Conservation (phyloP, 2,888 invertebrate species). For the Sphaerophoria taeniata region DNA sequence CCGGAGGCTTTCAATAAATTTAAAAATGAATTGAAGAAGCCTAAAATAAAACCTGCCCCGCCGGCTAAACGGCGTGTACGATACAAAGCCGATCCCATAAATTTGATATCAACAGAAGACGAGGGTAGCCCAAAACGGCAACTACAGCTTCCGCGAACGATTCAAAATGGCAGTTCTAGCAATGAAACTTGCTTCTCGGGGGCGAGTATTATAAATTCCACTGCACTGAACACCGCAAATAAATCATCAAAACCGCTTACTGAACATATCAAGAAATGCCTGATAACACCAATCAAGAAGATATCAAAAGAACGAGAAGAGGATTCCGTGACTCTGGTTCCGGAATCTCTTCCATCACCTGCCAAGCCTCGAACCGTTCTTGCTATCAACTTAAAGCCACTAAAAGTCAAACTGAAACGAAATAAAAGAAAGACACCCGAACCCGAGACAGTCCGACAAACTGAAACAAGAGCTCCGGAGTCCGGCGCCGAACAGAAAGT, state of each 20-base stretch:
- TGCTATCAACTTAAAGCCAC: no score
- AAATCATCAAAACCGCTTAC: not conserved
- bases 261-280: not conserved
- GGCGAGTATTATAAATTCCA: slow-evolving; percentile 49
- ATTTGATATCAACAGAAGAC: no score
- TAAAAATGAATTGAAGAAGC: no score
- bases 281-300: slow-evolving; percentile 6
- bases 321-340: no score
- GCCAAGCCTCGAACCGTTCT: no score
- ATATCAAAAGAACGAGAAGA: not conserved
- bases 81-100: no score
- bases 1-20: not conserved
- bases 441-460: no score
- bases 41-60: not conserved
- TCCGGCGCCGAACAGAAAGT: no score
- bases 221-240: not conserved
- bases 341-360: no score
- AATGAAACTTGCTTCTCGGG: slow-evolving; percentile 45
- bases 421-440: no score
- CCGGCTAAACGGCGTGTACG: not conserved
- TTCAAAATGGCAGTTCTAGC: not conserved
- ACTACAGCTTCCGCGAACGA: not conserved
- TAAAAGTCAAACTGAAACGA: no score
- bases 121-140: not conserved
- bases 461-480: no score